phyloP scores from a whole-genome alignment of 2,797 vertebrate genomes.

The Karalla daura region DNA sequence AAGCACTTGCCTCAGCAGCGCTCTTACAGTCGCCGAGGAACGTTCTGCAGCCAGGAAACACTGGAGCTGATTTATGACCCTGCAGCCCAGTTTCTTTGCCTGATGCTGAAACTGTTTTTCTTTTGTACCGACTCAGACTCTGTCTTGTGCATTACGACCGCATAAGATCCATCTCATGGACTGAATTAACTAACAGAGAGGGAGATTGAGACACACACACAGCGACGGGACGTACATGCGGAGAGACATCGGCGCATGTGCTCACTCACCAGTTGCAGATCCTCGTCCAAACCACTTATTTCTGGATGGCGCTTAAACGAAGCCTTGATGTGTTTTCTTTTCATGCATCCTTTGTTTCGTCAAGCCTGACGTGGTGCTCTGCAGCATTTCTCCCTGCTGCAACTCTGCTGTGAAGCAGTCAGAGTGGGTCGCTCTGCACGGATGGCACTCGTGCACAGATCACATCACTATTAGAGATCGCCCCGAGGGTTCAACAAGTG shows the following conservation, averaged over 20 bases:
- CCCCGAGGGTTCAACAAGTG: constrained; percentile 22
- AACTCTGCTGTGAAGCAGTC: not conserved
- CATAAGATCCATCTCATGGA: constrained; percentile 18
- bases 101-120: constrained; percentile 34
- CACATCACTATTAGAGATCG: not conserved
- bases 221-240: constrained; percentile 1
- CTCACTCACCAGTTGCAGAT: constrained; percentile 7
- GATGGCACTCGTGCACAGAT: not conserved
- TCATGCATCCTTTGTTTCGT: constrained; percentile 11
- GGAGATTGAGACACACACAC: constrained; percentile 1
- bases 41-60: constrained; percentile 53
- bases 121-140: constrained; percentile 6
- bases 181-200: constrained; percentile 28
- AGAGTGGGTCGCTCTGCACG: constrained; percentile 5
- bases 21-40: constrained; percentile 32
- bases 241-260: constrained; percentile 5
- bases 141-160: constrained; percentile 6
- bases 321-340: constrained; percentile 21
- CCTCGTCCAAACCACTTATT: constrained; percentile 43
- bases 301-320: constrained; percentile 22
- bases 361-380: not conserved
- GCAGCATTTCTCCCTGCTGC: not conserved
- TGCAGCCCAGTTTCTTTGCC: constrained; percentile 30
- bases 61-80: constrained; percentile 42
- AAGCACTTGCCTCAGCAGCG: constrained; percentile 37